Evolutionary conservation across 2,113 vertebrate genomes (phyloP).

Genomic region (Erinaceus europaeus): DNA sequence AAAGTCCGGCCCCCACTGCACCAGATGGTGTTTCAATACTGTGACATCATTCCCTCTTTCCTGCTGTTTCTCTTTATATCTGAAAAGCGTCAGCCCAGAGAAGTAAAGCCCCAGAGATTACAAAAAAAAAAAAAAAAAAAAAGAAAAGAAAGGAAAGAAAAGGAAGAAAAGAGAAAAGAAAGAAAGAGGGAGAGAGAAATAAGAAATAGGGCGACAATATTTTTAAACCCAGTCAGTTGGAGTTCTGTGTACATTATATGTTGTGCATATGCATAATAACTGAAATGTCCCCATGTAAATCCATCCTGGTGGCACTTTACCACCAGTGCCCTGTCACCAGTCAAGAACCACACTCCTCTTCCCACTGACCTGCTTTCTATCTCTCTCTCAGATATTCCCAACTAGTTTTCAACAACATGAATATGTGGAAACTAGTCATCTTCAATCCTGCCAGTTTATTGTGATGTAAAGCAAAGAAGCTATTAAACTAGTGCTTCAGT

Average conservation of each 20-base stretch:
- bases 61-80: no score
- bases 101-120: no score
- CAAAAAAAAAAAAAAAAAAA: no score
- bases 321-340: neutral
- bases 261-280: neutral
- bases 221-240: conserved; percentile 13
- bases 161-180: no score
- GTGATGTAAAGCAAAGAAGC: conserved; percentile 34
- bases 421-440: conserved; percentile 20
- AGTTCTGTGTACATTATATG: neutral
- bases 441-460: conserved; percentile 36
- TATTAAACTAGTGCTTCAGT: conserved; percentile 20
- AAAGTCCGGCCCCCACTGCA: no score
- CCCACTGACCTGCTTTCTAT: conserved; percentile 8
- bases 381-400: neutral
- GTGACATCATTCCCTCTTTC: no score
- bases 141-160: no score
- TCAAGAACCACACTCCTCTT: neutral
- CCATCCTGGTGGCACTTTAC: neutral
- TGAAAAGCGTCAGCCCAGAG: no score
- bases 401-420: neutral
- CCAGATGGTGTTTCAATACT: no score
- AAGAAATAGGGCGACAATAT: neutral
- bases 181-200: no score
- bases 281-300: neutral